These are phyloP conservation scores for Cremastobaeus sp. DNA, from an alignment of 2,888 invertebrate species.

Conservation along the genomic window DNA sequence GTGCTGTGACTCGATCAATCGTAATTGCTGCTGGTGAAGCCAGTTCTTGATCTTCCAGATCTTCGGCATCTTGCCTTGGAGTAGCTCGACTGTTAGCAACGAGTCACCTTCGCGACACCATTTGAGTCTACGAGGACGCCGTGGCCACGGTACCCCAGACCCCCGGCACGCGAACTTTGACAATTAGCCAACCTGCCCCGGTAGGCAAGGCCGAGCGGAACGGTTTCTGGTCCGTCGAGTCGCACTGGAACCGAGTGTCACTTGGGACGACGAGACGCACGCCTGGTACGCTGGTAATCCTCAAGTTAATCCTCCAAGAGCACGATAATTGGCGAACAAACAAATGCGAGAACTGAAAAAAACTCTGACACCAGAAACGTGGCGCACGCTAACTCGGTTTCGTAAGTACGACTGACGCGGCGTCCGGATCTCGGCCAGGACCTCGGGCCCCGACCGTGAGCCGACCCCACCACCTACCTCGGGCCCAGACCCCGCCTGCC, in stretches of 20 bases:
- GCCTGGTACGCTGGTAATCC: conserved; percentile 18
- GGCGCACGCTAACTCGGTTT: conserved; percentile 64
- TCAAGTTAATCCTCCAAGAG: conserved; percentile 30
- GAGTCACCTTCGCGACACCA: conserved; percentile 56
- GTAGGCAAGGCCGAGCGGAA: not conserved
- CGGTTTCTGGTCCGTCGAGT: not conserved
- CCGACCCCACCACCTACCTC: conserved; percentile 62
- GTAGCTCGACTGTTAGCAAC: conserved; percentile 36
- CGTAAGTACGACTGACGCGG: conserved; percentile 75
- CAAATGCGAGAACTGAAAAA: conserved; percentile 27
- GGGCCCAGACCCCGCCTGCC: conserved; percentile 50
- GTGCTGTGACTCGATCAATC: conserved; percentile 90
- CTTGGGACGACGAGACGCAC: not conserved
- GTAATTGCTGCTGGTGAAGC: conserved; percentile 93
- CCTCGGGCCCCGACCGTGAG: conserved; percentile 72
- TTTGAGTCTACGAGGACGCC: conserved; percentile 45
- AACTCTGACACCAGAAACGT: conserved; percentile 43
- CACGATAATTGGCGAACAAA: conserved; percentile 20
- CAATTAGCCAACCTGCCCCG: conserved; percentile 2
- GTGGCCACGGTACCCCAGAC: not conserved
- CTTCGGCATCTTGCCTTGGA: conserved; percentile 87
- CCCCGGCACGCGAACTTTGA: not conserved
- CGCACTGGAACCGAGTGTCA: conserved; percentile 17
- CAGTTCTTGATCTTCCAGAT: conserved; percentile 94
- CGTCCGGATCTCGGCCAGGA: conserved; percentile 70